Base-by-base conservation (phyloP, 1,140 invertebrate genomes). In the Melanaphis sacchari region DNA sequence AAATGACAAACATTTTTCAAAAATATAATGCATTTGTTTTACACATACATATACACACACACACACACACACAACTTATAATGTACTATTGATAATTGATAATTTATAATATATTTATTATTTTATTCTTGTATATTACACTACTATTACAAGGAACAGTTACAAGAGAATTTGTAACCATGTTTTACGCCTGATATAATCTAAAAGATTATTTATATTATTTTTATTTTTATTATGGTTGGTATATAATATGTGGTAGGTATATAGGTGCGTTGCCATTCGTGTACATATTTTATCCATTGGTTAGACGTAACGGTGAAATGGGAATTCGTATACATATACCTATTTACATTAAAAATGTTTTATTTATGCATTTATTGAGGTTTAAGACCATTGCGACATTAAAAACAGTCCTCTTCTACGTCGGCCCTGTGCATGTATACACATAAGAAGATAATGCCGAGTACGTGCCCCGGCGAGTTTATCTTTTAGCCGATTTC, bases 401-500 rank as follows among this genome's bases (percentile, higher is more conserved):
- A 38, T 90, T 90, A 90, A 52, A 59, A 41, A 59, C 49, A 2
- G 46, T 52, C 88, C 31, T 52, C 46, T 54, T 66, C 49, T 52
- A 38, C 26, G 18, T 31, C 52, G 89, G 31, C 4, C 59, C 49
- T 36, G 89, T 8, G 36, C 22, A 6, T 7, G 31, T 40, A 87
- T 87, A 87, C 43, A 89, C 36, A 49, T 90, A 66, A 91, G 66
- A 46, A 81, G 66, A 91, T 81, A 91, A 91, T 91, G 41, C 90
- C 66, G 26, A 76, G 66, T 81, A 81, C 90, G 90, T 91, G 90
- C 90, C 36, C 59, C 2, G 59, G 2, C 66, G 59, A 91, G 90
- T 91, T 91, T 91, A 81, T 91, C 40, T 91, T 81, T 81, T 91
- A 91, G 90, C 36, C 90, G 90, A 81, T 81, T 91, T 91, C 21